phyloP scores from a whole-genome alignment of 1,140 invertebrate genomes.

The Drosophila sp. region DNA sequence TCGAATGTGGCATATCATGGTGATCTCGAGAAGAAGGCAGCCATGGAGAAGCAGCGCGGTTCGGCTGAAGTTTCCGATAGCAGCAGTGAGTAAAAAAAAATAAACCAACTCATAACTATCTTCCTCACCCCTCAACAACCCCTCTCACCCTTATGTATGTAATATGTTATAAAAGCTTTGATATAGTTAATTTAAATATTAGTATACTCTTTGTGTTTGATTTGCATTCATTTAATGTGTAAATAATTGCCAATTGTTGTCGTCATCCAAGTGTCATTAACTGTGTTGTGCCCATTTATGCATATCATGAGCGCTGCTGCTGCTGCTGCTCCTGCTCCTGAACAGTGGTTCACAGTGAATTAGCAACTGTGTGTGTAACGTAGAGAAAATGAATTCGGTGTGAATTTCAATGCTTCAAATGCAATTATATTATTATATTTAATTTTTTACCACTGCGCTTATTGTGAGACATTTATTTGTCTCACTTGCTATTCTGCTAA shows the following conservation, averaged over 20 bases:
- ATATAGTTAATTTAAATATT: constrained; percentile 31
- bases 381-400: no score
- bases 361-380: no score
- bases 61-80: constrained; percentile 85
- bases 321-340: neutral
- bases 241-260: constrained; percentile 61
- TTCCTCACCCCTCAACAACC: neutral
- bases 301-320: constrained; percentile 9
- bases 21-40: constrained; percentile 95
- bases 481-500: no score
- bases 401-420: no score
- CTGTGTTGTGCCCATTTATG: constrained; percentile 24
- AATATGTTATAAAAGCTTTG: constrained; percentile 41
- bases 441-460: no score
- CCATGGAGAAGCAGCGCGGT: constrained; percentile 95
- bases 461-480: no score
- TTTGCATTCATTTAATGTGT: constrained; percentile 60
- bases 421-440: no score
- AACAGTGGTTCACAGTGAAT: neutral
- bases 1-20: constrained; percentile 98
- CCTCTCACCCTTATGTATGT: constrained; percentile 10
- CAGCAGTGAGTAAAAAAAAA: constrained; percentile 68
- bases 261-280: constrained; percentile 56
- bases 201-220: constrained; percentile 46
- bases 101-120: neutral